A percentile compares a stretch with the other conserved stretches of the same genome.
Evolutionary conservation across 2,797 vertebrate species (phyloP).

Genomic region (Epinephelus malabaricus): DNA sequence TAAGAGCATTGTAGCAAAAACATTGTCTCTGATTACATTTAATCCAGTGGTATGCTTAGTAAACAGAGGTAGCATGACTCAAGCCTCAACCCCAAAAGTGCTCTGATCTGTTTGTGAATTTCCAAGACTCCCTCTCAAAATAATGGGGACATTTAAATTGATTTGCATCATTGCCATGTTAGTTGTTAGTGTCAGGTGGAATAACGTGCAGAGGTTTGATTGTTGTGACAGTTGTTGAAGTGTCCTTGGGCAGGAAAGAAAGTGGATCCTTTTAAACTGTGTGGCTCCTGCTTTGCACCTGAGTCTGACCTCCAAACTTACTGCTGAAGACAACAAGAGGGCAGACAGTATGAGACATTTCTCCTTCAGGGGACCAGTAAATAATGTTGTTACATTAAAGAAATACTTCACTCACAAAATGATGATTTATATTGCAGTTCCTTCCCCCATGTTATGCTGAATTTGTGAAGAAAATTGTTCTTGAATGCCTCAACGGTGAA

Average conservation of each 20-base stretch:
- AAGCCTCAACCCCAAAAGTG: constrained; percentile 4
- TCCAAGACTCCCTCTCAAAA: neutral
- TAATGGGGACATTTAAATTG: neutral
- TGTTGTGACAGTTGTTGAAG: neutral
- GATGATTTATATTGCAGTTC: too few species aligned
- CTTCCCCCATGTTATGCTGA: too few species aligned
- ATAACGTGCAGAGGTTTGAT: neutral
- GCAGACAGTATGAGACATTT: neutral
- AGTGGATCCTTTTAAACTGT: neutral
- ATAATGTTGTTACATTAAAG: too few species aligned
- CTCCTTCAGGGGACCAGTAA: neutral
- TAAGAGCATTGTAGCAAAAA: constrained; percentile 11
- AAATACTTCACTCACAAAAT: too few species aligned
- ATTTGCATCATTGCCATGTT: constrained; percentile 4
- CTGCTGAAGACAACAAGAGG: neutral
- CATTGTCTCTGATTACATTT: constrained; percentile 26
- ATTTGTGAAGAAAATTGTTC: too few species aligned
- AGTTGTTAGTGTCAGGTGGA: neutral
- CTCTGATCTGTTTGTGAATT: constrained; percentile 13
- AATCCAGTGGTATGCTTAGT: constrained; percentile 25
- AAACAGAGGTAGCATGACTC: constrained; percentile 22
- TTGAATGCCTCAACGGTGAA: too few species aligned
- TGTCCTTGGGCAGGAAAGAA: neutral
- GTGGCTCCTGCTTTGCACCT: neutral
- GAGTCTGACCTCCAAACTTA: neutral